Conservation (phyloP, 1,140 invertebrate species). For the Drosophila neocordata region DNA sequence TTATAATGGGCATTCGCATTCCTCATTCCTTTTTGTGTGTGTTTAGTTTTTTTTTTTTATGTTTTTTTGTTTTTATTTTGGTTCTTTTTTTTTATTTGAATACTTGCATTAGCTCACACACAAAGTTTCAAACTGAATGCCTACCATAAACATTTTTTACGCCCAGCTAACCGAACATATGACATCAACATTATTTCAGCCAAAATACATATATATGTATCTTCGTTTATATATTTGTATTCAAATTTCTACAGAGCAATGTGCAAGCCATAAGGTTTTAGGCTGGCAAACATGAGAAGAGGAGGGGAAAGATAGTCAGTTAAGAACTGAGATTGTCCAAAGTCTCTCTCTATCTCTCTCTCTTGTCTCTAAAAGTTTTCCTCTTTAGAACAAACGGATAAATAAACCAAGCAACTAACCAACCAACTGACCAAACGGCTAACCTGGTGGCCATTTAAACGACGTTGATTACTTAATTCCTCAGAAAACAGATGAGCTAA, state of each 20-base stretch:
- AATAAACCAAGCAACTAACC: constrained; percentile 3
- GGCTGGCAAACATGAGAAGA: neutral
- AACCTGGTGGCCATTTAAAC: constrained; percentile 23
- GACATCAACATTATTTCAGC: constrained; percentile 69
- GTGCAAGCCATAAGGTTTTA: constrained; percentile 34
- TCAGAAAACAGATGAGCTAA: constrained; percentile 74
- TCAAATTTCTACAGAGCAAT: constrained; percentile 52
- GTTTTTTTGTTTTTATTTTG: constrained; percentile 27
- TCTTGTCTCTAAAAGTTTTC: constrained; percentile 21
- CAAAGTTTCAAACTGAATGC: constrained; percentile 45
- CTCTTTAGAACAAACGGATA: neutral
- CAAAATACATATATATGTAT: constrained; percentile 35
- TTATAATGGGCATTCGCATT: constrained; percentile 54
- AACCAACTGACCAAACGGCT: constrained; percentile 9
- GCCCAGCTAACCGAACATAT: constrained; percentile 54
- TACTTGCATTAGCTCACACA: constrained; percentile 59
- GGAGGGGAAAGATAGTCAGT: neutral
- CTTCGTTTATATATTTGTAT: constrained; percentile 24
- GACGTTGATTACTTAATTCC: constrained; percentile 64
- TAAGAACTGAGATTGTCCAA: constrained; percentile 20
- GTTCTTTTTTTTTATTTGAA: constrained; percentile 33
- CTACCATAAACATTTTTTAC: constrained; percentile 58
- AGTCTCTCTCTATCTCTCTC: neutral
- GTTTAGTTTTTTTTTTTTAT: constrained; percentile 28
- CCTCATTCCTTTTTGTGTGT: constrained; percentile 37